These are phyloP conservation scores for Aurelia aurita complex sp. Pacific DNA, from an alignment of 30 jellyfish, hydroid and myxozoan genomes.

Conservation along the genomic window DNA sequence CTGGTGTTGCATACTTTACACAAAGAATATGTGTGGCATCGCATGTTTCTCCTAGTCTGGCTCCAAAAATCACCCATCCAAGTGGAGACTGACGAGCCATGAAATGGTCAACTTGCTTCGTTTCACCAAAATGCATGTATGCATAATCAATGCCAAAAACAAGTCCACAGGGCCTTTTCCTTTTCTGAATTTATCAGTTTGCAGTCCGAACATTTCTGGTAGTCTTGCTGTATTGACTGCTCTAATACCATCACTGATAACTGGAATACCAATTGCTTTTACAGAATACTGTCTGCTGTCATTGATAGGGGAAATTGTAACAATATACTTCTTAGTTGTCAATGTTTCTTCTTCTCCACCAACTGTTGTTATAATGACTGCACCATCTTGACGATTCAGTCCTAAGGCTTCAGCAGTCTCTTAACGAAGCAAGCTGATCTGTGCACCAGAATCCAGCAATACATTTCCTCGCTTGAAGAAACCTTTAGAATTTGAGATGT, in stretches of 20 bases:
- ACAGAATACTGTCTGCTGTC: background rate
- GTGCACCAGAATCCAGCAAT: too few species aligned
- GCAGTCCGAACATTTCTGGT: background rate
- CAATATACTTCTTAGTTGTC: conserved; percentile 30
- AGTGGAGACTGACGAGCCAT: conserved; percentile 55
- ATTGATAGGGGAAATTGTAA: background rate
- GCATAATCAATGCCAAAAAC: conserved; percentile 77
- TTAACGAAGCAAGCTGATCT: too few species aligned
- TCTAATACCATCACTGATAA: too few species aligned
- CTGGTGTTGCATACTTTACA: conserved; percentile 54
- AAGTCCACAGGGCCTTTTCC: conserved; percentile 58
- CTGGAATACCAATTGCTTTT: conserved; percentile 50
- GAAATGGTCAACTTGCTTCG: conserved; percentile 58
- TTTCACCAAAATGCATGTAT: conserved; percentile 45
- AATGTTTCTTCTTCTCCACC: conserved; percentile 66
- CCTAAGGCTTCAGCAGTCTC: conserved; percentile 3
- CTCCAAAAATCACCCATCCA: conserved; percentile 19
- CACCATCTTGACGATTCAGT: conserved; percentile 37
- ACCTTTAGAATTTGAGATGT: conserved; percentile 25
- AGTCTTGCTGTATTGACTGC: too few species aligned
- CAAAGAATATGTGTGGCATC: conserved; percentile 20
- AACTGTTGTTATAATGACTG: conserved; percentile 46
- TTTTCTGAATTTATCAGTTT: conserved; percentile 23
- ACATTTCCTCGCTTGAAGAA: background rate
- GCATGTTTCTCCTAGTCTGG: background rate